These are phyloP conservation scores for Aphrocallistes beatrix DNA, from an alignment of 37 sponge, comb jelly and placozoan species.

Conservation along the genomic window DNA sequence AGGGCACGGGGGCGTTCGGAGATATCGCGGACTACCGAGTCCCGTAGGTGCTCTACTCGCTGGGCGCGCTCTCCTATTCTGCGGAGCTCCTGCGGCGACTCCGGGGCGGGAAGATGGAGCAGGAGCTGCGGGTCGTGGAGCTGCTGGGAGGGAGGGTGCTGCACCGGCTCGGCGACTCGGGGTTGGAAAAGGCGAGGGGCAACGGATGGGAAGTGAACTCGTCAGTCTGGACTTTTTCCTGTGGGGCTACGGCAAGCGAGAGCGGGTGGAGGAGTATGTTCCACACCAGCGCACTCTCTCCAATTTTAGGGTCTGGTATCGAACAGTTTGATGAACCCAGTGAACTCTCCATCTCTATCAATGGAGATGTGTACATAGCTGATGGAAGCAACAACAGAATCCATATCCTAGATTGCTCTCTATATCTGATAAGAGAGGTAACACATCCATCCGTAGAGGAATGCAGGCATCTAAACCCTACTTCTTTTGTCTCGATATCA, in stretches of 20 bases:
- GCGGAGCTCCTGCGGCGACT: neutral
- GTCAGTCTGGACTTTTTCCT: neutral
- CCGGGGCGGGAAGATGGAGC: neutral
- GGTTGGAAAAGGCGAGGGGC: neutral
- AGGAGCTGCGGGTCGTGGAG: neutral
- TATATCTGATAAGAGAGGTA: no score
- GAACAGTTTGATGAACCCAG: no score
- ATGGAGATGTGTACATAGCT: no score
- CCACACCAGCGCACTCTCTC: neutral
- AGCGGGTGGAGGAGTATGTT: neutral
- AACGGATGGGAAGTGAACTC: neutral
- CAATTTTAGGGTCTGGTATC: no score
- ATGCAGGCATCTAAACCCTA: no score
- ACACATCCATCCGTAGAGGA: no score
- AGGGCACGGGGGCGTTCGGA: constrained; percentile 32
- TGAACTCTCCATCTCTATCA: no score
- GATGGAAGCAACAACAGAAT: no score
- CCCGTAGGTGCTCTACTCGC: constrained; percentile 12
- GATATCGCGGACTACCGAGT: constrained; percentile 47
- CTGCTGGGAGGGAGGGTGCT: neutral
- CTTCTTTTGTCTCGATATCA: no score
- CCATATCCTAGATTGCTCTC: no score
- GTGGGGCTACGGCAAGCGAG: neutral
- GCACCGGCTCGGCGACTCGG: neutral
- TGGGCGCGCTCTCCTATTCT: constrained; percentile 17